These are phyloP conservation scores for Pyralis farinalis DNA, from an alignment of 2,888 invertebrate genomes.

Conservation along the genomic window DNA sequence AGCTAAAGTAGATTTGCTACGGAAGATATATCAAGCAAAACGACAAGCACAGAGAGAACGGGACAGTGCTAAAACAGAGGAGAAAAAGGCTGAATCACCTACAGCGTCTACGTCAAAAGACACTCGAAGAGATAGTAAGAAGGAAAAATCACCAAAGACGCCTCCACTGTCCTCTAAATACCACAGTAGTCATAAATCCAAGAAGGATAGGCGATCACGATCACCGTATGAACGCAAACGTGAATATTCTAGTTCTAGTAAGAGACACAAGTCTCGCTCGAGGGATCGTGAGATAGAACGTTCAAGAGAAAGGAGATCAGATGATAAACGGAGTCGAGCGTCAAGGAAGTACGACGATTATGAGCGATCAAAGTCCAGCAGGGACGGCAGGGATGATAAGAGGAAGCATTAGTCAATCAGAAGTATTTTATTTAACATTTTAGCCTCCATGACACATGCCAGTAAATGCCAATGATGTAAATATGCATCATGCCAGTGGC, in stretches of 20 bases:
- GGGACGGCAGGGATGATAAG: slow-evolving; percentile 59
- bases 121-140: slow-evolving; percentile 59
- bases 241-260: slow-evolving; percentile 63
- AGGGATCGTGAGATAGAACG: slow-evolving; percentile 64
- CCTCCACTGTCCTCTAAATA: slow-evolving; percentile 73
- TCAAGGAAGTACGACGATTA: slow-evolving; percentile 73
- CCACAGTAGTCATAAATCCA: slow-evolving; percentile 65
- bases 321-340: slow-evolving; percentile 56
- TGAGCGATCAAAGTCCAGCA: slow-evolving; percentile 63
- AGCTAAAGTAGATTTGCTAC: slow-evolving; percentile 57
- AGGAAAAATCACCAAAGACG: slow-evolving; percentile 73
- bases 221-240: slow-evolving; percentile 74
- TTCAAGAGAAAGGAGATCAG: slow-evolving; percentile 58
- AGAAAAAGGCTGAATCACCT: slow-evolving; percentile 67
- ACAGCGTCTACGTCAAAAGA: slow-evolving; percentile 72
- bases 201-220: slow-evolving; percentile 66
- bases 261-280: slow-evolving; percentile 70
- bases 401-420: slow-evolving; percentile 57
- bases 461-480: no score
- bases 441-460: no score
- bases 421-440: no score
- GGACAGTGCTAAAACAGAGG: slow-evolving; percentile 54
- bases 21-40: slow-evolving; percentile 69
- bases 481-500: no score
- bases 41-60: slow-evolving; percentile 64